Conservation (phyloP, 2,888 invertebrate genomes). For the Incurvaria masculella region DNA sequence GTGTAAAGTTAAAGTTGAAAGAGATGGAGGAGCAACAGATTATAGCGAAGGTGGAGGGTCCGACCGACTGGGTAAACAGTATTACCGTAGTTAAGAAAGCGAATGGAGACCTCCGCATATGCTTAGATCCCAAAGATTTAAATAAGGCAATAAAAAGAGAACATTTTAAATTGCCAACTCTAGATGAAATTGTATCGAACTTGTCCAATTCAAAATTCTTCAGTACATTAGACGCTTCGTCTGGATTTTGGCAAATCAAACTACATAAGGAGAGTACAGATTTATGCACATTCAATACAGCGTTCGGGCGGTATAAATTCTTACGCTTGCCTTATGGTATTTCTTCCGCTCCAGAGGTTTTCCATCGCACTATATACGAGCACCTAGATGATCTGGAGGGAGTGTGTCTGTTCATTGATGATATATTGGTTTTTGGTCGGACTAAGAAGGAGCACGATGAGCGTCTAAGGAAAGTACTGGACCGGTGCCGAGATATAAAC, state of each 20-base stretch:
- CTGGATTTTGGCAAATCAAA: constrained; percentile 15
- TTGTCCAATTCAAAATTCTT: constrained; percentile 10
- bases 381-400: constrained; percentile 10
- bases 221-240: constrained; percentile 16
- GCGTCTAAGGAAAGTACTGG: constrained; percentile 5
- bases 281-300: constrained; percentile 18
- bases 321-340: constrained; percentile 17
- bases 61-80: constrained; percentile 20
- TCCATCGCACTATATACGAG: constrained; percentile 16
- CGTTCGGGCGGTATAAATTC: constrained; percentile 17
- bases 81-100: constrained; percentile 19
- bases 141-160: constrained; percentile 17
- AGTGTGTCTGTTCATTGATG: constrained; percentile 7
- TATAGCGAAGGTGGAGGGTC: constrained; percentile 17
- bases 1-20: constrained; percentile 14
- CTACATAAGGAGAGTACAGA: constrained; percentile 12
- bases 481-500: constrained; percentile 4
- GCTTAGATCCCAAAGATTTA: constrained; percentile 18
- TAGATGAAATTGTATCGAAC: neutral
- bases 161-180: constrained; percentile 16
- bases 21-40: constrained; percentile 16
- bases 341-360: constrained; percentile 17
- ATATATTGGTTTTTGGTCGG: constrained; percentile 6
- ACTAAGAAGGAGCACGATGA: constrained; percentile 8
- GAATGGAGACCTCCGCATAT: constrained; percentile 14